Conservation (phyloP, 2,797 vertebrate species). For the Chaunax sp. region DNA sequence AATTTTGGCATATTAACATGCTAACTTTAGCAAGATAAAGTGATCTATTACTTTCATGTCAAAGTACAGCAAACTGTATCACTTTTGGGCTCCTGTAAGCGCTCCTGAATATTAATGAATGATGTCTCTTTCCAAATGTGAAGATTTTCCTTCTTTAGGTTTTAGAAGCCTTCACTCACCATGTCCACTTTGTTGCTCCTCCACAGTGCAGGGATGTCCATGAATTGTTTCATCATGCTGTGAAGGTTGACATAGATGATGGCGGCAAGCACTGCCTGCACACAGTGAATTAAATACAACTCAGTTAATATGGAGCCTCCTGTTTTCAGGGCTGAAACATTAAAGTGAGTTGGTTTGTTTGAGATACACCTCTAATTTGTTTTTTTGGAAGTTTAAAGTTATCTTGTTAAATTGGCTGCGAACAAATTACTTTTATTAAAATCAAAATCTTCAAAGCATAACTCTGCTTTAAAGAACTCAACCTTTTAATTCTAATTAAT, state of each 20-base stretch:
- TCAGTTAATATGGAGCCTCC: background rate
- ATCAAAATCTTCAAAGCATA: too few relatives aligned
- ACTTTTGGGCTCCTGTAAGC: too few relatives aligned
- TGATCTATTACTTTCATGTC: background rate
- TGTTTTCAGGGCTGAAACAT: background rate
- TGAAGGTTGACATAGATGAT: conserved; percentile 92
- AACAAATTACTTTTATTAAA: too few relatives aligned
- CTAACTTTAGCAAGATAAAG: background rate
- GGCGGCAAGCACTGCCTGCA: conserved; percentile 91
- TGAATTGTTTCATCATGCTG: conserved; percentile 93
- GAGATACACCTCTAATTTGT: too few relatives aligned
- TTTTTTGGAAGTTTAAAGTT: too few relatives aligned
- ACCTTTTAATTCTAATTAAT: too few relatives aligned
- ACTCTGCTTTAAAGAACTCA: too few relatives aligned
- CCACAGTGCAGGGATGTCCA: conserved; percentile 88
- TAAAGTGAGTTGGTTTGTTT: background rate
- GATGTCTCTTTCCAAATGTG: background rate
- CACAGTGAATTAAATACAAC: conserved; percentile 13
- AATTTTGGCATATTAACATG: background rate
- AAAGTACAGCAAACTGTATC: background rate
- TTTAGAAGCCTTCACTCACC: conserved; percentile 79
- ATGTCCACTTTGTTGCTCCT: conserved; percentile 88
- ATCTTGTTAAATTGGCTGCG: too few relatives aligned
- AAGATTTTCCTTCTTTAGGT: background rate
- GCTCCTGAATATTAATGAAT: conserved; percentile 1